Evolutionary conservation across 2,797 vertebrate genomes (phyloP).

Genomic region (Stomatorhinus walkeri): DNA sequence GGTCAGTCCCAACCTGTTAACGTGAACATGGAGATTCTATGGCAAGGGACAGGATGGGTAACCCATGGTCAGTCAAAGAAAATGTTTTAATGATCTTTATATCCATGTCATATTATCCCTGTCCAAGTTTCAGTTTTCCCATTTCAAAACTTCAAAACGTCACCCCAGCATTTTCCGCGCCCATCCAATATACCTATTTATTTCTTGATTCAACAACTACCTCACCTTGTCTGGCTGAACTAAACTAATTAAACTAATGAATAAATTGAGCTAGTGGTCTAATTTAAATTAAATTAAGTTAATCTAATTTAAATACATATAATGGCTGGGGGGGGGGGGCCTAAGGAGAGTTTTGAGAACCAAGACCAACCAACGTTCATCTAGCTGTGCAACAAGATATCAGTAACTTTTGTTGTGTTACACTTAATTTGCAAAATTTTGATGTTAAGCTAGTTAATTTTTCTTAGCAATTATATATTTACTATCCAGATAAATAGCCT

Average conservation of each 20-base stretch:
- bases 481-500: background rate
- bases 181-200: background rate
- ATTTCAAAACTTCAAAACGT: background rate
- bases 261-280: background rate
- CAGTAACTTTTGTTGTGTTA: background rate
- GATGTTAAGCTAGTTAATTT: background rate
- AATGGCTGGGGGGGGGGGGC: background rate
- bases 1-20: conserved; percentile 18
- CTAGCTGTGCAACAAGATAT: background rate
- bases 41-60: background rate
- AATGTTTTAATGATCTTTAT: background rate
- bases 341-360: background rate
- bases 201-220: background rate
- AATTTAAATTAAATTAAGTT: background rate
- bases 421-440: background rate
- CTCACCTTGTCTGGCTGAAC: background rate
- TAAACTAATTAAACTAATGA: background rate
- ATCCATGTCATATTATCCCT: background rate
- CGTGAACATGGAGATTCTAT: conserved; percentile 13
- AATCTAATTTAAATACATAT: no score
- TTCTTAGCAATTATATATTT: background rate
- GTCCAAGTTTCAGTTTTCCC: background rate
- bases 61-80: background rate
- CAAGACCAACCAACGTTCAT: background rate
- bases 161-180: background rate